Evolutionary conservation across 2,113 vertebrate genomes (phyloP).

Genomic region (Copsychus sechellarum): DNA sequence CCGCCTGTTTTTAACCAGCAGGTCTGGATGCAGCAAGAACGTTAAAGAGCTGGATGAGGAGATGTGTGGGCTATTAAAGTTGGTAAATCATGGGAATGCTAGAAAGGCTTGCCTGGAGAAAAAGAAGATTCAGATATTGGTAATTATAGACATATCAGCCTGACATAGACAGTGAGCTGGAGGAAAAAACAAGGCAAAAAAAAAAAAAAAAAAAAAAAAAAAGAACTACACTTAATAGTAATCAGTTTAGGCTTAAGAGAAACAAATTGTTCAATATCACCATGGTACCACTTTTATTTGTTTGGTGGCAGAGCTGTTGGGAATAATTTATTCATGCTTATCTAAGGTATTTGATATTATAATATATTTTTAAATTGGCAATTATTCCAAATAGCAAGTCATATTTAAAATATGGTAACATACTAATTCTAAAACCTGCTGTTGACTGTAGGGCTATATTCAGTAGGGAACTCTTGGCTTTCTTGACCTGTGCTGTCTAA

Average conservation of each 20-base stretch:
- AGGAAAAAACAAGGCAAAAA: background rate
- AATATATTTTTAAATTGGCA: background rate
- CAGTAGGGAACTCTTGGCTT: background rate
- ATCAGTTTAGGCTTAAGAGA: background rate
- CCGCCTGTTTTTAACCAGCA: conserved; percentile 36
- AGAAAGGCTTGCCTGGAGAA: conserved; percentile 17
- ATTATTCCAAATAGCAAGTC: background rate
- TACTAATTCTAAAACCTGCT: background rate
- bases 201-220: background rate
- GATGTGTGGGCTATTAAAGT: conserved; percentile 31
- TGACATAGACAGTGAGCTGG: background rate
- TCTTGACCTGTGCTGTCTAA: background rate
- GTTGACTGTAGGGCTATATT: background rate
- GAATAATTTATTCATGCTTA: background rate
- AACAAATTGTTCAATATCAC: background rate
- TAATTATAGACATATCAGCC: conserved; percentile 29
- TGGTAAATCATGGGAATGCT: conserved; percentile 16
- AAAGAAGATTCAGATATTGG: background rate
- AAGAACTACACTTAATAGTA: background rate
- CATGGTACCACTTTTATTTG: background rate
- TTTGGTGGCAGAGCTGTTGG: background rate
- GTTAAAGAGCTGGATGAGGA: conserved; percentile 28
- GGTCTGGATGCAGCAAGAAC: conserved; percentile 30
- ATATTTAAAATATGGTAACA: background rate
- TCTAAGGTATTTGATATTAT: background rate